These are phyloP conservation scores for Limosa lapponica DNA, from an alignment of 2,797 vertebrate genomes.

Conservation along the genomic window DNA sequence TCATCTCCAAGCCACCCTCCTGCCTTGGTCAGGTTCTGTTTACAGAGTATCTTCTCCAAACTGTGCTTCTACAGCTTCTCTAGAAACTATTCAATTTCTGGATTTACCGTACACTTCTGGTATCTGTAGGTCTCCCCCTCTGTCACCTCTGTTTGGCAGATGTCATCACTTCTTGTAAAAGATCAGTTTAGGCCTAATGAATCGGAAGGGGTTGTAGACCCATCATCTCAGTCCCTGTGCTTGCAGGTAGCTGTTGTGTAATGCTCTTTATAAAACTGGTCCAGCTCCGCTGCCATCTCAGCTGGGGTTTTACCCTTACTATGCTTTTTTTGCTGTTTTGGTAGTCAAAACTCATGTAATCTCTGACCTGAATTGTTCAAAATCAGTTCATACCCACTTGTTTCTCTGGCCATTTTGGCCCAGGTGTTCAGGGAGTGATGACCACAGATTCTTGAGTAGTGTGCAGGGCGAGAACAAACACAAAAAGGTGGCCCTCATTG, in stretches of 20 bases:
- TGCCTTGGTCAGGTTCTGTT: background rate
- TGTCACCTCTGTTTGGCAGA: background rate
- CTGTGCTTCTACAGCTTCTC: background rate
- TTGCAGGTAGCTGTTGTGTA: background rate
- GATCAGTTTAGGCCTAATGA: background rate
- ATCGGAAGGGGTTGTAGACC: background rate
- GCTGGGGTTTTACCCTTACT: background rate
- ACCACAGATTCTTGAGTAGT: background rate
- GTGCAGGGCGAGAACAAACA: background rate
- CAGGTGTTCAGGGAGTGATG: background rate
- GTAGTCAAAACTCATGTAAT: background rate
- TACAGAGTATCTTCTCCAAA: background rate
- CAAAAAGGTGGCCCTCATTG: background rate
- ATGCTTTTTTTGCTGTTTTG: background rate
- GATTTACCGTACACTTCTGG: background rate
- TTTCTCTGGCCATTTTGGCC: background rate
- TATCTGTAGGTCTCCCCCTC: background rate
- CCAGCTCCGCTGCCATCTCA: background rate
- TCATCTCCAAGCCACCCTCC: background rate
- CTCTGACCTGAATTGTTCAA: background rate
- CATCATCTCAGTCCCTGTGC: background rate
- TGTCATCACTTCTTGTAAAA: background rate
- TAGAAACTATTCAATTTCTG: background rate
- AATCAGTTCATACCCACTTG: background rate
- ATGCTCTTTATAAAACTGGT: background rate